Evolutionary conservation across 2,888 invertebrate genomes (phyloP).

Genomic region (Hesperia comma): DNA sequence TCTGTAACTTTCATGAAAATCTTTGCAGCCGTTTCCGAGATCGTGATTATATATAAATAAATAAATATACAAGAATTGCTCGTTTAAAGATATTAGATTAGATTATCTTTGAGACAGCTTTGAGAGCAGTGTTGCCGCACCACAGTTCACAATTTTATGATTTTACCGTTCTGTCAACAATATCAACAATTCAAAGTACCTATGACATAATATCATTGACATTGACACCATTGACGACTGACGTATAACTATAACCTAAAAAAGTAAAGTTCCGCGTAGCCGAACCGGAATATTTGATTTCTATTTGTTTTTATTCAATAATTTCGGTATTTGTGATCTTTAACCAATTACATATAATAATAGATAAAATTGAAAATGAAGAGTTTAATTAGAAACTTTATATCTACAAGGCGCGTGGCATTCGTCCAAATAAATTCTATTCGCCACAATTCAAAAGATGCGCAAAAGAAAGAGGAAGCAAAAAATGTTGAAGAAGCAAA

Average conservation of each 20-base stretch:
- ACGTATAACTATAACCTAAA: conserved; percentile 39
- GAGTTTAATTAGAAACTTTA: conserved; percentile 66
- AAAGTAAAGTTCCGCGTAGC: neutral
- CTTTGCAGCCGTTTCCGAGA: too few relatives aligned
- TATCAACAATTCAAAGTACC: neutral
- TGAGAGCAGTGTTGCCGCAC: too few relatives aligned
- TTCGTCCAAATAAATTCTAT: conserved; percentile 50
- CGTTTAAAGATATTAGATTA: too few relatives aligned
- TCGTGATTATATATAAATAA: too few relatives aligned
- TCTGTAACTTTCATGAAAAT: too few relatives aligned
- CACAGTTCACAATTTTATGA: too few relatives aligned
- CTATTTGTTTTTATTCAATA: neutral
- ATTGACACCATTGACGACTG: neutral
- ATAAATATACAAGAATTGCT: too few relatives aligned
- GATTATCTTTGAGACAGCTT: too few relatives aligned
- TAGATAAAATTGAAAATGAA: conserved; percentile 54
- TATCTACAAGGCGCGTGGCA: conserved; percentile 45
- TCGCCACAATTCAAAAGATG: conserved; percentile 58
- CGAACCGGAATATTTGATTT: neutral
- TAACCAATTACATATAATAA: neutral
- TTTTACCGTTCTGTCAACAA: too few relatives aligned
- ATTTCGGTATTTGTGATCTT: neutral
- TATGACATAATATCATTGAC: neutral
- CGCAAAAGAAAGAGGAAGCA: conserved; percentile 50
- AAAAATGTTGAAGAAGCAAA: conserved; percentile 66